Base-by-base conservation (phyloP, 2,113 vertebrate species). In the Urocolius indicus region DNA sequence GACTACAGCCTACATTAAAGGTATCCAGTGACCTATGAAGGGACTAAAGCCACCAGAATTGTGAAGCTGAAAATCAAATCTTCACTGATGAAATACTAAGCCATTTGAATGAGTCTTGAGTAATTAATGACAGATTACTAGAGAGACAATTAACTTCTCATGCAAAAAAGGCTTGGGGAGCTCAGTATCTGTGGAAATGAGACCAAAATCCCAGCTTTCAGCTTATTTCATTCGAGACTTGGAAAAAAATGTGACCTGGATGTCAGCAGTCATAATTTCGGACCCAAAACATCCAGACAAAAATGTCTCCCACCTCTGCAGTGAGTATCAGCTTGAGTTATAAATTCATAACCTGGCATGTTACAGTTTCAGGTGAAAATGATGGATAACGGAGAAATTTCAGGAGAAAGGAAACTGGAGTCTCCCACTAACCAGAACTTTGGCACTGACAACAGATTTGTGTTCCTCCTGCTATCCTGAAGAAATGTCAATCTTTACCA, bases 61-160 rank as follows among this genome's bases (percentile, higher is more conserved):
- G 73, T 45, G 41, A 90, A 78, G 48, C 19, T 73, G 72, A 77
- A 89, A 89, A 72, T 72, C 24, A 71, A 72, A 84, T 73, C 43
- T 75, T 89, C 85, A 77, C 21, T 76, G 71, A 61, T 51, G 41
- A 96, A 94, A 84, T 77, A 87, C 57, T 79, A 80, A 78, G 51
- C 21, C 22, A 88, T 46, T 34, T 95, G 62, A 83, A 76, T 23
- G 12, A 83, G 22, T 85, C 27, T 45, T 75, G 73, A 82, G 10
- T 68, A 74, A 97, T 72, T 85, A 91, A 59, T 4, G 71, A 19
- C 46, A 1, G 69, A 73, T 74, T 90, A 79, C 54, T 79, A 66
- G 54, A 27, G n/a, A 89, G 48, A 45, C 23, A 79, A 49, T 81
- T 95, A 93, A 90, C 26, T 48, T 51, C 72, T 30, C 62, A 89